Evolutionary conservation across 2,888 invertebrate genomes (phyloP), one percentile per base, ranked within the genome.

Genomic region (Stictocephala bisonia): DNA sequence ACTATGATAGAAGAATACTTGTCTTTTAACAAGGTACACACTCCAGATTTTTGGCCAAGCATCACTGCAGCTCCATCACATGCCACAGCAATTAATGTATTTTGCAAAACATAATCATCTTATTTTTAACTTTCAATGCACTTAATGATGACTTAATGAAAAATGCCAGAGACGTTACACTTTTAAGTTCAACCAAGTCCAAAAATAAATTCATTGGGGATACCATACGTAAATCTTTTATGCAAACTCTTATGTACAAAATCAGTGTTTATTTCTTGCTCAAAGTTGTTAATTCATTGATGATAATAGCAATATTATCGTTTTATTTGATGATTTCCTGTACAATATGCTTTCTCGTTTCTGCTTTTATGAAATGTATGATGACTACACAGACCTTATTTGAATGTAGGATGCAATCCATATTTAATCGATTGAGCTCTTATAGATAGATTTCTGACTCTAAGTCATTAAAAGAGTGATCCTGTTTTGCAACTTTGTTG

Each of bases 331-430:
- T n/a, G n/a, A n/a, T n/a, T n/a, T n/a, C n/a, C n/a, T n/a, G n/a
- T n/a, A 44, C 60, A 64, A 72, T 20, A 44, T 64, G 20, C 29
- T 35, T 26, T 71, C 58, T 58, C 71, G 60, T 70, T 70, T 70
- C 70, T 56, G 31, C 35, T 24, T 15, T 31, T 22, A 70, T 70
- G 31, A 35, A 56, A 15, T 44, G 29, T 24, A 27, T 11, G 29
- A 64, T 60, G 64, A 60, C 24, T 24, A 53, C 71, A 60, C 64
- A 71, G 48, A 31, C 44, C 29, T 71, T 58, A 60, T 40, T 60
- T 15, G 48, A 44, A 50, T 72, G 50, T 50, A 72, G 50, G 20
- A 66, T 72, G 29, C 26, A 24, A 31, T 51, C 64, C 60, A 72
- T 66, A 26, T 72, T 44, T 15, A 72, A 31, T 29, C 31, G 31